These are phyloP conservation scores for Cranoglanis bouderius DNA, from an alignment of 2,113 vertebrate genomes.

Conservation along the genomic window DNA sequence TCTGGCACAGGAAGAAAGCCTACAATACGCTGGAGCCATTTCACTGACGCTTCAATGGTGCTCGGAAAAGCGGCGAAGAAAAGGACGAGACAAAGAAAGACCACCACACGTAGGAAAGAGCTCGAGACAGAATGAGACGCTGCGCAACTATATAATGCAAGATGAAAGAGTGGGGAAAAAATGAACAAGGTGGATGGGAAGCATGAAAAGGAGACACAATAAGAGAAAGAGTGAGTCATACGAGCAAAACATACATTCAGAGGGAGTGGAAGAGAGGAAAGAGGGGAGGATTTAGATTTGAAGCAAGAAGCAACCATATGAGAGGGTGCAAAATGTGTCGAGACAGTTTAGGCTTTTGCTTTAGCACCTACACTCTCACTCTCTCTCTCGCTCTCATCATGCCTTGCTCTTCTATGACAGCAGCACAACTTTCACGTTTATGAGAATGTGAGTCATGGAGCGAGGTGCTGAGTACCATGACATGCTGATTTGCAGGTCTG, in stretches of 20 bases:
- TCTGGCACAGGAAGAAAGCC: conserved; percentile 37
- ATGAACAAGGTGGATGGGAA: not conserved
- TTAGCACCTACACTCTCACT: conserved; percentile 47
- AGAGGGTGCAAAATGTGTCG: conserved; percentile 51
- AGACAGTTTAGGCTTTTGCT: conserved; percentile 41
- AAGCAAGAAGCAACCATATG: conserved; percentile 40
- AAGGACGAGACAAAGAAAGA: conserved; percentile 26
- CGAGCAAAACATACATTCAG: not conserved
- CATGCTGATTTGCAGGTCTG: not conserved
- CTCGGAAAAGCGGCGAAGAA: not conserved
- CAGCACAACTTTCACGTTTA: not conserved
- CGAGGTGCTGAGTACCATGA: not conserved
- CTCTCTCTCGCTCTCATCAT: not conserved
- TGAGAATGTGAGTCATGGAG: not conserved
- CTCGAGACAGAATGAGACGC: not conserved
- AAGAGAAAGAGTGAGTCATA: not conserved
- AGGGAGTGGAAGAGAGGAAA: not conserved
- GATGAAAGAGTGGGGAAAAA: not conserved
- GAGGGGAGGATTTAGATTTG: not conserved
- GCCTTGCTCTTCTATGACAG: not conserved
- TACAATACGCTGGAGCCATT: conserved; percentile 35
- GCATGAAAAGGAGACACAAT: not conserved
- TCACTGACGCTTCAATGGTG: conserved; percentile 38
- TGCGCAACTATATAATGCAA: not conserved
- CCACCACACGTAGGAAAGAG: not conserved